A percentile compares a stretch with the other conserved stretches of the same genome.
Conservation (phyloP, 2,888 invertebrate genomes). For the Arctia plantaginis region DNA sequence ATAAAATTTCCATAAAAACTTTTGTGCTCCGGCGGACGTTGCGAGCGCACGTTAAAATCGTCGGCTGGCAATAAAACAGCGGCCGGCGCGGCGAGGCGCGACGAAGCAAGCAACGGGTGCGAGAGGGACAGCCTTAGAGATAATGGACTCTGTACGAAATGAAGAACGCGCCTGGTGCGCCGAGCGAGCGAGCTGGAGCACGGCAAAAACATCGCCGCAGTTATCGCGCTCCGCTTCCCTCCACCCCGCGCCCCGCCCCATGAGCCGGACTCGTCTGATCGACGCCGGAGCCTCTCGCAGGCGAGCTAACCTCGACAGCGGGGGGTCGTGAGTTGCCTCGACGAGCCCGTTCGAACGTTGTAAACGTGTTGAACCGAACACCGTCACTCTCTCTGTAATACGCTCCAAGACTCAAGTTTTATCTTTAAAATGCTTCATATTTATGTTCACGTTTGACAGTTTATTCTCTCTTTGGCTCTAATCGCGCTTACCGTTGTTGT, state of each 20-base stretch:
- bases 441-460: slow-evolving; percentile 72
- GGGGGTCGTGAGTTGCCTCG: slow-evolving; percentile 81
- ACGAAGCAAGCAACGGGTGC: slow-evolving; percentile 76
- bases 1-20: slow-evolving; percentile 87
- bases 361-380: slow-evolving; percentile 68
- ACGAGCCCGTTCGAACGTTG: slow-evolving; percentile 71
- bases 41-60: slow-evolving; percentile 87
- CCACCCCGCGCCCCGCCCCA: slow-evolving; percentile 60
- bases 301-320: slow-evolving; percentile 83
- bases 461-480: slow-evolving; percentile 64
- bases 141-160: slow-evolving; percentile 85
- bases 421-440: slow-evolving; percentile 74
- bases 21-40: slow-evolving; percentile 86
- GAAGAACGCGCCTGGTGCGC: slow-evolving; percentile 83
- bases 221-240: slow-evolving; percentile 73
- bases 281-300: slow-evolving; percentile 81
- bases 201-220: slow-evolving; percentile 85
- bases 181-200: slow-evolving; percentile 82
- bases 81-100: slow-evolving; percentile 85
- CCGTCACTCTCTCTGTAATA: slow-evolving; percentile 63
- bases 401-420: slow-evolving; percentile 63
- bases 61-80: slow-evolving; percentile 87
- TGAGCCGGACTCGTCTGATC: slow-evolving; percentile 76
- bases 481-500: slow-evolving; percentile 68
- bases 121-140: slow-evolving; percentile 79